phyloP scores from a whole-genome alignment of 2,888 invertebrate genomes.

The Zaprionus lineosus region DNA sequence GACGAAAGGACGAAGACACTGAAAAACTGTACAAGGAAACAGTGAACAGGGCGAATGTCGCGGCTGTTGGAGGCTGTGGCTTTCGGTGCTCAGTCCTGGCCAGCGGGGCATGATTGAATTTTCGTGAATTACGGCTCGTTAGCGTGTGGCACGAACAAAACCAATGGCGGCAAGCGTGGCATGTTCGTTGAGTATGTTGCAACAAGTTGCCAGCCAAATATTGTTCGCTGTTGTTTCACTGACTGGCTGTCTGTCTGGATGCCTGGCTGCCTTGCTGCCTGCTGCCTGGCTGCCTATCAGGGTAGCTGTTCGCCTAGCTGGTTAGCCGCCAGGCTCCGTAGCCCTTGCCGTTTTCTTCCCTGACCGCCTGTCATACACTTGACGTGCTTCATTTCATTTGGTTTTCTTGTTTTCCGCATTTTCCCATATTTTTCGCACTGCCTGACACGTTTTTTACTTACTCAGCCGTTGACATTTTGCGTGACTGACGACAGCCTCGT shows the following conservation, averaged over 20 bases:
- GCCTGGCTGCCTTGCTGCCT: constrained; percentile 14
- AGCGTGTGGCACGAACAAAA: constrained; percentile 69
- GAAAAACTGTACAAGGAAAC: too few relatives aligned
- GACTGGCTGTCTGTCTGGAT: too few relatives aligned
- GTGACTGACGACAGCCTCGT: constrained; percentile 78
- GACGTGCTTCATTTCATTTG: constrained; percentile 68
- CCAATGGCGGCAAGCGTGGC: constrained; percentile 56
- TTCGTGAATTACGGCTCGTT: constrained; percentile 75
- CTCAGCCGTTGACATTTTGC: constrained; percentile 74
- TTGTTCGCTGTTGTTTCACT: too few relatives aligned
- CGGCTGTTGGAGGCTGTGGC: constrained; percentile 43
- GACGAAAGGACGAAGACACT: too few relatives aligned
- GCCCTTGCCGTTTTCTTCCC: not conserved
- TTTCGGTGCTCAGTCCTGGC: constrained; percentile 36
- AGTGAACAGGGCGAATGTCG: too few relatives aligned
- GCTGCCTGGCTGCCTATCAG: not conserved
- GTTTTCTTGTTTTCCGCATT: constrained; percentile 56
- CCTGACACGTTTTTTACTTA: constrained; percentile 72
- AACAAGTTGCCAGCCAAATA: constrained; percentile 56
- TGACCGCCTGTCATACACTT: constrained; percentile 61
- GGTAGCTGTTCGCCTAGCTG: not conserved
- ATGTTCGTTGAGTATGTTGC: constrained; percentile 53
- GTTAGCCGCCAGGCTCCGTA: constrained; percentile 4
- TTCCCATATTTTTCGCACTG: constrained; percentile 66
- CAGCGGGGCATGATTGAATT: constrained; percentile 70